Conservation (phyloP, 2,888 invertebrate genomes). For the Rotaria macrura region DNA sequence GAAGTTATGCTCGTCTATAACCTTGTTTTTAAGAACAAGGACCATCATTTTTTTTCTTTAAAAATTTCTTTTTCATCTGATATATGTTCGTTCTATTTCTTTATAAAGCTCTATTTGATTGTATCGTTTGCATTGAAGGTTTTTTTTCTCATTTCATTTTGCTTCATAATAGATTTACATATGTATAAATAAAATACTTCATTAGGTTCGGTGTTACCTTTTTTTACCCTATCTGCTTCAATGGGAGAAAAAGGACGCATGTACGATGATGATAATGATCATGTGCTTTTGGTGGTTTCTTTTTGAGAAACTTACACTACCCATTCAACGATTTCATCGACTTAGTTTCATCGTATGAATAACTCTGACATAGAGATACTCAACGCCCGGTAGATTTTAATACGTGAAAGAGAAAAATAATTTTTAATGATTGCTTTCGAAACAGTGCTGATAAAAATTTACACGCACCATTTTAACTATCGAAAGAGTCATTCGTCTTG, state of each 20-base stretch:
- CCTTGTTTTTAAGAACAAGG: constrained; percentile 4
- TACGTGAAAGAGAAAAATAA: too few species aligned
- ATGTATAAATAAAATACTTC: neutral
- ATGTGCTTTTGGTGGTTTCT: too few species aligned
- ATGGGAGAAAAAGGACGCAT: neutral
- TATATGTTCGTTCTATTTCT: neutral
- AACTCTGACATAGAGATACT: too few species aligned
- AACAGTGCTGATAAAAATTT: too few species aligned
- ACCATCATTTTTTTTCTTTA: neutral
- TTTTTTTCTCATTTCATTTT: neutral
- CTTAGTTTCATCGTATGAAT: too few species aligned
- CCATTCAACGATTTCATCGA: too few species aligned
- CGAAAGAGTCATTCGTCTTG: too few species aligned
- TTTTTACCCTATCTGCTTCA: neutral
- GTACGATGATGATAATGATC: too few species aligned
- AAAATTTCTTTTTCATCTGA: neutral
- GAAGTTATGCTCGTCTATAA: neutral
- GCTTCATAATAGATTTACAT: neutral
- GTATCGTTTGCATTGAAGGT: neutral
- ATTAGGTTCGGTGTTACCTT: neutral
- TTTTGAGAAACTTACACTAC: too few species aligned
- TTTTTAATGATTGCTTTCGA: too few species aligned
- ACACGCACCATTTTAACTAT: too few species aligned
- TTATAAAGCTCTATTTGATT: neutral
- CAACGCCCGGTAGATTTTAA: too few species aligned